Conservation (phyloP, 2,888 invertebrate species). For the Enchytraeus crypticus region DNA sequence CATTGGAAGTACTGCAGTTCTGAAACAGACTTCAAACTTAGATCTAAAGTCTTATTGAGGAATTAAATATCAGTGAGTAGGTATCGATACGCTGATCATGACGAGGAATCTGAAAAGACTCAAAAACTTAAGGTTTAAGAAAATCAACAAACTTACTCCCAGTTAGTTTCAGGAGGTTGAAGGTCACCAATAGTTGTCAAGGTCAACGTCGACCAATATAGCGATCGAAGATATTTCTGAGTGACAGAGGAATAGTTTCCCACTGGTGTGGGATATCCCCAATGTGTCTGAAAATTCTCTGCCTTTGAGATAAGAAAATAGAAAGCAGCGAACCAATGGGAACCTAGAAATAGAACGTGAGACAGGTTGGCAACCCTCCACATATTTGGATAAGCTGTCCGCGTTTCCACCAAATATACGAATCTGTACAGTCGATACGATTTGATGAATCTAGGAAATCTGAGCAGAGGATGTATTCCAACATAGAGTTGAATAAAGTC, state of each 20-base stretch:
- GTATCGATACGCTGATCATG: too few species aligned
- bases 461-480: constrained; percentile 63
- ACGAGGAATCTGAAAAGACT: too few species aligned
- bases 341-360: constrained; percentile 83
- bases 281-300: constrained; percentile 51
- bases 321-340: constrained; percentile 97
- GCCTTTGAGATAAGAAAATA: constrained; percentile 82
- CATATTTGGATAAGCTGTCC: constrained; percentile 89
- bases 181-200: constrained; percentile 91
- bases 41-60: too few species aligned
- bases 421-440: constrained; percentile 70
- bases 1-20: too few species aligned
- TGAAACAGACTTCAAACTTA: too few species aligned
- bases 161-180: constrained; percentile 88
- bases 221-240: constrained; percentile 82
- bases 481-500: constrained; percentile 78
- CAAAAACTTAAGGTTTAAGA: too few species aligned
- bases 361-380: constrained; percentile 90
- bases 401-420: constrained; percentile 89
- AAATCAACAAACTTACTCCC: constrained; percentile 78
- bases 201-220: constrained; percentile 93
- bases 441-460: constrained; percentile 55
- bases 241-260: constrained; percentile 70
- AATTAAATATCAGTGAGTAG: too few species aligned
- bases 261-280: constrained; percentile 56